phyloP scores from a whole-genome alignment of 2,113 vertebrate species.

The Oncorhynchus clarkii region DNA sequence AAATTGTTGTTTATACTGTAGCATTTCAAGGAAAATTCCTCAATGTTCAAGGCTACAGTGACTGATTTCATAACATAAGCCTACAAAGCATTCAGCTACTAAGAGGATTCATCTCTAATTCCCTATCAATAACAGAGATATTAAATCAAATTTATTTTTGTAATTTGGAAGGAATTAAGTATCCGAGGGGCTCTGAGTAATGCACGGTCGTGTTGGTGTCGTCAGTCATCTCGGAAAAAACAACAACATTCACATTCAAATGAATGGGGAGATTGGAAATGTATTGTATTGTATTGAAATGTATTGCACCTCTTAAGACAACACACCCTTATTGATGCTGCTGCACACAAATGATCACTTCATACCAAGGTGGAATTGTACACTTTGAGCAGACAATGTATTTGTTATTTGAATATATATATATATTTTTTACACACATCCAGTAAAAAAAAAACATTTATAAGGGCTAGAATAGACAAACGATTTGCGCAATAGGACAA shows the following conservation, averaged over 20 bases:
- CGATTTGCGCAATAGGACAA: neutral
- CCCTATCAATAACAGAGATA: slow-evolving; percentile 21
- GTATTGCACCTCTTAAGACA: neutral
- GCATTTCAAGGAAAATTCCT: slow-evolving; percentile 6
- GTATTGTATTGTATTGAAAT: neutral
- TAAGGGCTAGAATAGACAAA: too few relatives aligned
- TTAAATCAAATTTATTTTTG: slow-evolving; percentile 23
- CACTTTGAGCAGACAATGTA: neutral
- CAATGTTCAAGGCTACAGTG: neutral
- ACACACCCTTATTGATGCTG: neutral
- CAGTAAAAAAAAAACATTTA: too few relatives aligned
- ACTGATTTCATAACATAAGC: too few relatives aligned
- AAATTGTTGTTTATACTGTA: slow-evolving; percentile 12
- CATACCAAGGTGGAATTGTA: neutral
- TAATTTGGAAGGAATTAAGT: slow-evolving; percentile 9
- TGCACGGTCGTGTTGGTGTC: neutral
- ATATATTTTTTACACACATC: too few relatives aligned
- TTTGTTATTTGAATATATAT: too few relatives aligned
- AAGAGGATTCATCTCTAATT: slow-evolving; percentile 32
- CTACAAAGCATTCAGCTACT: neutral
- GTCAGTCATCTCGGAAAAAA: neutral
- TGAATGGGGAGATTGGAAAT: neutral
- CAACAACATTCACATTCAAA: neutral
- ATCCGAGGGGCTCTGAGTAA: neutral
- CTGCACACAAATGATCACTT: neutral